These are phyloP conservation scores for Murina feae DNA, from an alignment of 2,113 vertebrate species.

Conservation along the genomic window DNA sequence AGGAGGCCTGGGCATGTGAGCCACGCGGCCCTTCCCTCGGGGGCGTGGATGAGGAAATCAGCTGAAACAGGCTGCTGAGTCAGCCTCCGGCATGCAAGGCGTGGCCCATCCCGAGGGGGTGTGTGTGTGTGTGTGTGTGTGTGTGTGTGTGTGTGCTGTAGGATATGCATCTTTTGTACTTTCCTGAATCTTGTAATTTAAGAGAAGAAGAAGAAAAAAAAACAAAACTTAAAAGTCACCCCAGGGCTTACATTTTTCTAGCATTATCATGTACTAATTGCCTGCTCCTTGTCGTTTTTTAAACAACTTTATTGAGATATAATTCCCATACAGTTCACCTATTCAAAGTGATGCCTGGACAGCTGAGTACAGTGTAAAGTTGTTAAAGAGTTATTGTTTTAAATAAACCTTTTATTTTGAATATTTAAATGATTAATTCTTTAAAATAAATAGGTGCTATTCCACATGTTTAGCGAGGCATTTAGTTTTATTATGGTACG, in stretches of 20 bases:
- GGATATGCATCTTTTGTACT: not conserved
- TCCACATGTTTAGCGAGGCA: not conserved
- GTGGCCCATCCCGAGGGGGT: not conserved
- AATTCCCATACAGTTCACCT: not conserved
- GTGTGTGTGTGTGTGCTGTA: not conserved
- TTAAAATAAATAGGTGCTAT: not conserved
- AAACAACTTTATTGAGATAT: not conserved
- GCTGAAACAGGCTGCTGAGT: not conserved
- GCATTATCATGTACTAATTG: not conserved
- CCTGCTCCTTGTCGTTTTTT: not conserved
- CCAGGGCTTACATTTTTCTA: not conserved
- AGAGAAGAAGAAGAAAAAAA: not conserved
- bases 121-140: not conserved
- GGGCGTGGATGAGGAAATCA: not conserved
- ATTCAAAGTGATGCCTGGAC: not conserved
- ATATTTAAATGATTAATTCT: not conserved
- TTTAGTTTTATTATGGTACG: not conserved
- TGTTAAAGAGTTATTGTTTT: not conserved
- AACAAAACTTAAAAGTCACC: not conserved
- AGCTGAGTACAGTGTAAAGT: not conserved
- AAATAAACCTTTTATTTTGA: not conserved
- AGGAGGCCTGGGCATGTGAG: not conserved
- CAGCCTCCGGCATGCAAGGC: not conserved
- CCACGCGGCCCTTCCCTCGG: not conserved
- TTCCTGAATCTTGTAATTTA: not conserved